Conservation (phyloP, 2,797 vertebrate genomes). For the Gambusia yucatana region DNA sequence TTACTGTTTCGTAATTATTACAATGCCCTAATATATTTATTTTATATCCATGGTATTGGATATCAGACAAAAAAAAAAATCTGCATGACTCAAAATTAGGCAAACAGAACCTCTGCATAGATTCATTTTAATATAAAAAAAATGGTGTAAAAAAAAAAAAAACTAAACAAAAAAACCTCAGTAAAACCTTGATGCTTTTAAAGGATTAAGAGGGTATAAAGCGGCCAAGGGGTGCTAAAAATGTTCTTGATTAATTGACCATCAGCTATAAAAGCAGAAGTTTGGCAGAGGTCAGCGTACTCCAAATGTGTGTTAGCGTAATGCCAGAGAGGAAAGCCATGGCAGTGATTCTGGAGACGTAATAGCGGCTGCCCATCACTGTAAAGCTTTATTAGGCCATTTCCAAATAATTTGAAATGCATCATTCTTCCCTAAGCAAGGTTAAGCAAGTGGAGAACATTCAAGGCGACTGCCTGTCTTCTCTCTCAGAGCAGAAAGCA, state of each 20-base stretch:
- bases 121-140: neutral
- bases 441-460: neutral
- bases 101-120: neutral
- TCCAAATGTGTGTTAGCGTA: neutral
- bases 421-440: neutral
- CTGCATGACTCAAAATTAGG: neutral
- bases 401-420: neutral
- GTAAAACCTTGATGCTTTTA: neutral
- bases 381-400: neutral
- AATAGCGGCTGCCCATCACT: neutral
- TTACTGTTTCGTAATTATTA: neutral
- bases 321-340: neutral
- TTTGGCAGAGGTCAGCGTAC: neutral
- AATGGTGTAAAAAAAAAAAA: neutral
- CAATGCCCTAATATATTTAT: neutral
- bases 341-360: neutral
- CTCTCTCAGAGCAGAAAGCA: neutral
- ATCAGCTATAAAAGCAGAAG: neutral
- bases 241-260: neutral
- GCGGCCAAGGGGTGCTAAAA: neutral
- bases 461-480: neutral
- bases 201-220: neutral
- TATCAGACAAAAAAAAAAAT: neutral
- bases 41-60: neutral
- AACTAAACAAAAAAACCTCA: neutral